Conservation (phyloP, 1,140 invertebrate genomes). For the Calosoma granatense region DNA sequence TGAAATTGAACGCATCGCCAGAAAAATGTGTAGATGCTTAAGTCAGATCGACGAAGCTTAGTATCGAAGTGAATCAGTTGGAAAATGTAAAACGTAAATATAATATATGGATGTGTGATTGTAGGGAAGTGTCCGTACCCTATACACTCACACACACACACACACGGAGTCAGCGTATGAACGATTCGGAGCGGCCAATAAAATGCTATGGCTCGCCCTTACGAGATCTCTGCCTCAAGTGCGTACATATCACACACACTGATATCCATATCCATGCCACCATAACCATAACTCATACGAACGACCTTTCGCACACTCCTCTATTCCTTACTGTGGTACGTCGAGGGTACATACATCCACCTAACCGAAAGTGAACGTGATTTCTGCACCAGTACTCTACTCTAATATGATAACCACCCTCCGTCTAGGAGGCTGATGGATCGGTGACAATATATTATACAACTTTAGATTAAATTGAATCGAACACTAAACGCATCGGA, state of each 20-base stretch:
- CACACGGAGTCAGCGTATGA: background rate
- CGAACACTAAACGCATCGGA: no score
- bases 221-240: slow-evolving; percentile 1
- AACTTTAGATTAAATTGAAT: no score
- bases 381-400: no score
- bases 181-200: slow-evolving; percentile 14
- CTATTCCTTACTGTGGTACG: background rate
- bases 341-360: no score
- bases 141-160: background rate
- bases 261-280: slow-evolving; percentile 14
- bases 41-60: no score
- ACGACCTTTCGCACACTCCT: slow-evolving; percentile 17
- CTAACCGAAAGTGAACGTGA: no score
- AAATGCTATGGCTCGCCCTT: slow-evolving; percentile 17
- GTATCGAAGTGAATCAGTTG: slow-evolving; percentile 15
- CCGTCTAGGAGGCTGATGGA: no score
- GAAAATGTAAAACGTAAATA: slow-evolving; percentile 15
- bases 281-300: slow-evolving; percentile 22
- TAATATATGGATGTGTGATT: slow-evolving; percentile 19
- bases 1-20: no score
- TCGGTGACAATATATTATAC: no score
- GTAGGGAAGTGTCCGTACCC: slow-evolving; percentile 7
- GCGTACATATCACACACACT: slow-evolving; percentile 7
- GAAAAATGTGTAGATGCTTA: no score
- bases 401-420: no score